Evolutionary conservation across 2,113 vertebrate genomes (phyloP).

Genomic region (Hyaena hyaena): DNA sequence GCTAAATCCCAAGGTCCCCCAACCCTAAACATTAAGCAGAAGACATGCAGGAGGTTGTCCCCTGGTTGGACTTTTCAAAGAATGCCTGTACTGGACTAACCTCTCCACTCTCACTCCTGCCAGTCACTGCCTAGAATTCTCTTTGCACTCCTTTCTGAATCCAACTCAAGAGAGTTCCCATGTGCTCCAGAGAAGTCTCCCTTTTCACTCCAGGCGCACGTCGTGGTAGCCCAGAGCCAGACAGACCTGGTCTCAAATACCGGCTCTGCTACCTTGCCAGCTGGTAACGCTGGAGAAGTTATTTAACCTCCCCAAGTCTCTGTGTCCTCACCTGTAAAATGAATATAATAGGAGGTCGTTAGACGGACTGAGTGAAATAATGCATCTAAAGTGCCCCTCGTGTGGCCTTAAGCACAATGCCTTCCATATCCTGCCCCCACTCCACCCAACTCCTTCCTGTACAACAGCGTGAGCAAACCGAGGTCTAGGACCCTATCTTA

Average conservation of each 20-base stretch:
- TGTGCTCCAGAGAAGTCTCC: neutral
- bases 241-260: neutral
- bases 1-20: too few species aligned
- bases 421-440: rapidly evolving
- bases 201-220: neutral
- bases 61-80: neutral
- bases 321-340: neutral
- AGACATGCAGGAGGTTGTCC: neutral
- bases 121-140: neutral
- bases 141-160: neutral
- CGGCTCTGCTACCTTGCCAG: neutral
- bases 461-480: neutral
- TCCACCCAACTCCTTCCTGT: neutral
- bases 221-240: neutral
- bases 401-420: neutral
- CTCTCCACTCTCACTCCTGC: too few species aligned
- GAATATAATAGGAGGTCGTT: neutral
- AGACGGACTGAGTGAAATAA: neutral
- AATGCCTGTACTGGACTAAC: neutral
- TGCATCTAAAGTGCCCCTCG: rapidly evolving
- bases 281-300: neutral
- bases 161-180: neutral
- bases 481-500: neutral
- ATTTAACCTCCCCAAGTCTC: neutral
- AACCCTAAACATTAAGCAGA: neutral